These are phyloP conservation scores for Stenchaetothrips biformis DNA, from an alignment of 2,888 invertebrate species.

Conservation along the genomic window DNA sequence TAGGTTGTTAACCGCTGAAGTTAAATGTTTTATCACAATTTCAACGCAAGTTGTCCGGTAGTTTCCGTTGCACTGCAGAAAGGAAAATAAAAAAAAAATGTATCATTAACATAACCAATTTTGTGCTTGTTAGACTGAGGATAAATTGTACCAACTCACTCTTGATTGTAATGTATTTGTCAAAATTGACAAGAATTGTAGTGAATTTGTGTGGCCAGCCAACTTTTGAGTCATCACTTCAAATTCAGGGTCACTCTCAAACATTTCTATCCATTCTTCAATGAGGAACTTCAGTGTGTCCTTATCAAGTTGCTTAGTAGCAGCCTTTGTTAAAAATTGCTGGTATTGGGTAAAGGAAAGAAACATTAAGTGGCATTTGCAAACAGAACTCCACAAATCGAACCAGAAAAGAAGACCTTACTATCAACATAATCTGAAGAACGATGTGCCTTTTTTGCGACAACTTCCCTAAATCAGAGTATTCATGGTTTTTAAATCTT, in stretches of 20 bases:
- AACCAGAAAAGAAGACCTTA: neutral
- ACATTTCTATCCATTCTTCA: neutral
- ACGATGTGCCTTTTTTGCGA: neutral
- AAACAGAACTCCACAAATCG: constrained; percentile 43
- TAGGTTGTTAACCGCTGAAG: constrained; percentile 69
- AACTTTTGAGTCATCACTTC: too few species aligned
- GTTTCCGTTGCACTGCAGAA: neutral
- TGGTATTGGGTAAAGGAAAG: neutral
- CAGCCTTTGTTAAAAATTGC: neutral
- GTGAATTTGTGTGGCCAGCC: too few species aligned
- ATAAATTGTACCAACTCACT: neutral
- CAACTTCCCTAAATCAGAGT: neutral
- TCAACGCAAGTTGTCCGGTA: constrained; percentile 47
- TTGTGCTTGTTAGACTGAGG: too few species aligned
- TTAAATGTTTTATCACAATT: constrained; percentile 67
- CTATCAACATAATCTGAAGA: neutral
- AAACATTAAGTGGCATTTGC: constrained; percentile 40
- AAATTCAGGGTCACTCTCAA: too few species aligned
- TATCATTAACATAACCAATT: neutral
- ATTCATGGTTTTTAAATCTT: neutral
- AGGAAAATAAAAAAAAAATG: neutral
- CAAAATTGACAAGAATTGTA: too few species aligned
- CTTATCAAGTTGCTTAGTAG: neutral
- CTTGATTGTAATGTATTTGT: too few species aligned
- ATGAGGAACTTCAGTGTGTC: neutral